Conservation (phyloP, 2,113 vertebrate genomes). For the Seriola aureovittata region DNA sequence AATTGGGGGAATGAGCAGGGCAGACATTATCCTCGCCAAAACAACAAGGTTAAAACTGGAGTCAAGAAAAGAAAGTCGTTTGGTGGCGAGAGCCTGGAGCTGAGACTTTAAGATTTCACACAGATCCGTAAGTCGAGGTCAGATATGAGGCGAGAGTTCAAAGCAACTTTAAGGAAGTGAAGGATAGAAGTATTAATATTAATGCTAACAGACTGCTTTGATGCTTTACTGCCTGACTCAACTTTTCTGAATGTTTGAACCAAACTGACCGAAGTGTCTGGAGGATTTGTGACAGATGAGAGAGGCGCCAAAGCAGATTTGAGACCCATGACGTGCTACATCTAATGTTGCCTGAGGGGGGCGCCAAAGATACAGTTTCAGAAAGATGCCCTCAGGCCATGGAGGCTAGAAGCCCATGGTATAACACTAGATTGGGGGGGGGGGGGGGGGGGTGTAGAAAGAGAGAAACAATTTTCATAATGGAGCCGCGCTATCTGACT, state of each 20-base stretch:
- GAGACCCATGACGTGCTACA: conserved; percentile 49
- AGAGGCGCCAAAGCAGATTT: conserved; percentile 36
- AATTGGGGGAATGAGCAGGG: conserved; percentile 41
- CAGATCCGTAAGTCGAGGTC: conserved; percentile 38
- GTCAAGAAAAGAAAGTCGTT: conserved; percentile 1
- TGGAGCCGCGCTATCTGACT: conserved; percentile 68
- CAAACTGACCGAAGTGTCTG: conserved; percentile 38
- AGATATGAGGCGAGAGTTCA: conserved; percentile 48
- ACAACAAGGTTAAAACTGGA: conserved; percentile 53
- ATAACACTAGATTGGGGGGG: conserved; percentile 47
- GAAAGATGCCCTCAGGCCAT: conserved; percentile 1
- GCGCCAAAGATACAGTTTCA: conserved; percentile 76
- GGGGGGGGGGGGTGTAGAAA: conserved; percentile 2
- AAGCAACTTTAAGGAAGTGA: conserved; percentile 47
- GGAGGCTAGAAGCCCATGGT: conserved; percentile 10
- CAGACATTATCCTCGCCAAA: conserved; percentile 36
- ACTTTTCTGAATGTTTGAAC: conserved; percentile 44
- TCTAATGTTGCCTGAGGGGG: conserved; percentile 48
- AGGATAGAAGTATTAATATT: conserved; percentile 49
- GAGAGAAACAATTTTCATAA: conserved; percentile 78
- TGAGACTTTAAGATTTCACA: conserved; percentile 15
- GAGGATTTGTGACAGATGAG: conserved; percentile 45
- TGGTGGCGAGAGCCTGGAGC: conserved; percentile 25
- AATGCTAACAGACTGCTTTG: conserved; percentile 48
- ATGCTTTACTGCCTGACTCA: conserved; percentile 44